Base-by-base conservation (phyloP, 2,797 vertebrate genomes). In the Tangara arthus region DNA sequence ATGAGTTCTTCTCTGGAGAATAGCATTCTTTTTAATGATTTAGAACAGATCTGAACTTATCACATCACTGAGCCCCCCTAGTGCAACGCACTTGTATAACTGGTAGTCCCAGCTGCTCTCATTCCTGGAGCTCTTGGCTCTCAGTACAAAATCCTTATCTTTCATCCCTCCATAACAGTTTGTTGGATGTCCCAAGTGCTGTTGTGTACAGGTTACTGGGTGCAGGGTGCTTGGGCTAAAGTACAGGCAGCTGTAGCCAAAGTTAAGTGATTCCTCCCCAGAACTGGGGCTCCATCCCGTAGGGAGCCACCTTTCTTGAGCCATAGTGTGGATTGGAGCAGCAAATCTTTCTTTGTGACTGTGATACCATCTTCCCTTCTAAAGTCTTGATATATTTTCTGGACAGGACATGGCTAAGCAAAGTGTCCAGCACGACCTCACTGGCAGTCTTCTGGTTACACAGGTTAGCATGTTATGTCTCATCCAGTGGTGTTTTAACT, bases 161-260 rank as follows among this genome's bases (percentile, higher is more conserved):
- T 93, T 52, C 26, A 56, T 34, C 46, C 32, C 30, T 63, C 60
- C 15, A 0, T 12, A 37, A 8, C 41, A 47, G 55, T 23, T 66
- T 53, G 41, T 50, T 0, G 0, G 47, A 27, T 42, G 20, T 65
- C 30, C n/a, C 19, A 8, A 1, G 2, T 28, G 32, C 44, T 56
- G 1, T 37, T 50, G 32, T 15, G 9, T 35, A 19, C 6, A 64
- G 22, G 8, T 69, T n/a, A 21, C 12, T 35, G 27, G n/a, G 52
- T 12, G 15, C n/a, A 28, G 32, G 23, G 52, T 73, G 22, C 30
- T 42, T 32, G 27, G 35, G 42, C 68, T 79, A 27, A 76, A 64
- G 68, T 15, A 14, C 37, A 14, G 30, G 64, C 27, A 65, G 32
- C 52, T 77, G 52, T 42, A 61, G 47, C 47, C 56, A n/a, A 61